Conservation (phyloP, 1,140 invertebrate species). For the Cotesia typhae region DNA sequence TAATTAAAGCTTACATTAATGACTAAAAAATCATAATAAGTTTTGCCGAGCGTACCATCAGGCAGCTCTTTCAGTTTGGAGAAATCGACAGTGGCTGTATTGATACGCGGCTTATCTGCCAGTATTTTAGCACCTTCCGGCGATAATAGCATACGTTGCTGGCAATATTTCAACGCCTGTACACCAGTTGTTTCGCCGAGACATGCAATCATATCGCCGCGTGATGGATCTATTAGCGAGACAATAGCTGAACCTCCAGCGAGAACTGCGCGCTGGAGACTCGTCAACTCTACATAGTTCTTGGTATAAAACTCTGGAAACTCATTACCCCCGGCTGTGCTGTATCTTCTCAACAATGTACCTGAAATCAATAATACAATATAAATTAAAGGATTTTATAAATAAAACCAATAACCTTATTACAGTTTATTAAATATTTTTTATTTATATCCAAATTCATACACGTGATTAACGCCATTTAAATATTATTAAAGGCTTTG, state of each 20-base stretch:
- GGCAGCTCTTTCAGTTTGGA: slow-evolving; percentile 76
- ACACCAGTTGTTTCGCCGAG: slow-evolving; percentile 89
- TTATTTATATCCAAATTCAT: no score
- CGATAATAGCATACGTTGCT: slow-evolving; percentile 72
- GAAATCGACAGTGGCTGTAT: slow-evolving; percentile 83
- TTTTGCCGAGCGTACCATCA: slow-evolving; percentile 81
- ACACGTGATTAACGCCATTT: no score
- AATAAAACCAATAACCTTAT: no score
- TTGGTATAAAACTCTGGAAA: slow-evolving; percentile 66
- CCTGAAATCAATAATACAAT: slow-evolving; percentile 45
- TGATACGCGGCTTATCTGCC: slow-evolving; percentile 84
- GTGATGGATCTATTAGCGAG: slow-evolving; percentile 76
- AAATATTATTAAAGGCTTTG: no score
- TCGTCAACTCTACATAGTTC: slow-evolving; percentile 76
- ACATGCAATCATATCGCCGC: slow-evolving; percentile 93
- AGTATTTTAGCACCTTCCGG: slow-evolving; percentile 79
- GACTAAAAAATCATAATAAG: slow-evolving; percentile 84
- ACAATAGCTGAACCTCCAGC: slow-evolving; percentile 81
- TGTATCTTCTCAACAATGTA: slow-evolving; percentile 35
- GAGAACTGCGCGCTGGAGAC: slow-evolving; percentile 80
- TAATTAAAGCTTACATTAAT: slow-evolving; percentile 71
- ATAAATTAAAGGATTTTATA: slow-evolving; percentile 33
- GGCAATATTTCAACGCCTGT: slow-evolving; percentile 74
- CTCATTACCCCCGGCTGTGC: slow-evolving; percentile 31
- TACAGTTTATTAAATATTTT: no score